These are phyloP conservation scores for Chloroceryle amazona DNA, from an alignment of 2,797 vertebrate species.

Conservation along the genomic window DNA sequence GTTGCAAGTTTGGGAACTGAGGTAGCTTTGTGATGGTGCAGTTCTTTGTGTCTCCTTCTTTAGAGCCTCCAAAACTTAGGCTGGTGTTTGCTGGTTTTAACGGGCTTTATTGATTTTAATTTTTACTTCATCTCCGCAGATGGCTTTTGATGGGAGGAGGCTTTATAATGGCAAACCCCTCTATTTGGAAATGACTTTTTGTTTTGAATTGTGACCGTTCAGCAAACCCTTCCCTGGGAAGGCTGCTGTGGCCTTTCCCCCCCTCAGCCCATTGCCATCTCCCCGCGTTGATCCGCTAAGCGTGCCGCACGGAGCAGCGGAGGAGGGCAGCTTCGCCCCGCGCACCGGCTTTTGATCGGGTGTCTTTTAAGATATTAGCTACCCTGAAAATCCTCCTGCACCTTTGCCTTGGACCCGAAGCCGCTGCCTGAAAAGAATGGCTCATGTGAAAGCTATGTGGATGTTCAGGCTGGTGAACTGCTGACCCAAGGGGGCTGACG, in stretches of 20 bases:
- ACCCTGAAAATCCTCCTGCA: not conserved
- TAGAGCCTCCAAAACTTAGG: accelerated
- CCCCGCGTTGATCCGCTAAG: accelerated
- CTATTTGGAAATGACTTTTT: accelerated
- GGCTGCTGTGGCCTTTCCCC: not conserved
- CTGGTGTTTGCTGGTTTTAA: not conserved
- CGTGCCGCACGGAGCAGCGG: not conserved
- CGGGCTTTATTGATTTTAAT: not conserved
- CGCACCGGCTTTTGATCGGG: not conserved
- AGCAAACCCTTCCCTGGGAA: not conserved
- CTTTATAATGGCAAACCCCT: not conserved
- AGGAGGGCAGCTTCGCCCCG: not conserved
- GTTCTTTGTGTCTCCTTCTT: accelerated
- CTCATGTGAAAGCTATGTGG: not conserved
- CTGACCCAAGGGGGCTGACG: not conserved
- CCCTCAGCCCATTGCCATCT: accelerated
- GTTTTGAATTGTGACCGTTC: not conserved
- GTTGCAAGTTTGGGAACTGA: not conserved
- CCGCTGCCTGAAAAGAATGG: not conserved
- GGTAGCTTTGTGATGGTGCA: not conserved
- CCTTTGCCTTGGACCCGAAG: not conserved
- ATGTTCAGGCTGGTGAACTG: not conserved
- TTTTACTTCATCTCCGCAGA: not conserved
- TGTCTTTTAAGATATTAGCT: not conserved
- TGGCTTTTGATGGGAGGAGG: not conserved